Evolutionary conservation across 2,888 invertebrate species (phyloP).

Genomic region (Rhaphigaster nebulosa): DNA sequence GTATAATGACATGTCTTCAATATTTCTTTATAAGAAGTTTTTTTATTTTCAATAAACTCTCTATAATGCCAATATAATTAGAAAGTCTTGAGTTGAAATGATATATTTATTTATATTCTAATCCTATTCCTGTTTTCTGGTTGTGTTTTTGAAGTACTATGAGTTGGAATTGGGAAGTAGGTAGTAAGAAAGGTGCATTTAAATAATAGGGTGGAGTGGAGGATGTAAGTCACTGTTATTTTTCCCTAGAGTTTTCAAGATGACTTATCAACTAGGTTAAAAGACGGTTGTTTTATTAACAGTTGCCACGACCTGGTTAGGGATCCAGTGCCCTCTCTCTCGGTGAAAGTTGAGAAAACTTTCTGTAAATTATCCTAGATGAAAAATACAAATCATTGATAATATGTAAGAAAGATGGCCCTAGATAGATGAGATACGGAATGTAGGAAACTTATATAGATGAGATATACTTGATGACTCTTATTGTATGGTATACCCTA

Average conservation of each 20-base stretch:
- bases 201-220: background rate
- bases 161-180: background rate
- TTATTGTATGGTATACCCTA: no score
- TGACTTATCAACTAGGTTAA: background rate
- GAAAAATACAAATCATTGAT: background rate
- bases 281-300: slow-evolving; percentile 36
- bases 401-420: background rate
- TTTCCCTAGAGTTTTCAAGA: background rate
- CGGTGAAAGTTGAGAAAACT: background rate
- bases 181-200: background rate
- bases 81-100: no score
- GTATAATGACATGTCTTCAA: no score
- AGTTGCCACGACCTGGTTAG: slow-evolving; percentile 20
- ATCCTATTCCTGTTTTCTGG: background rate
- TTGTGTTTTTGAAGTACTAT: background rate
- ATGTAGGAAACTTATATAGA: background rate
- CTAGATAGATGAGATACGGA: background rate
- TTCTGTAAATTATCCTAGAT: background rate
- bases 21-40: no score
- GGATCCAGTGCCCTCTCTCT: background rate
- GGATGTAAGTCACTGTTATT: background rate
- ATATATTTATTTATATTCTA: background rate
- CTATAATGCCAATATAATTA: no score
- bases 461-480: background rate
- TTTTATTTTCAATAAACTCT: no score